Base-by-base conservation (phyloP, 2,797 vertebrate genomes). In the Threskiornis aethiopicus region DNA sequence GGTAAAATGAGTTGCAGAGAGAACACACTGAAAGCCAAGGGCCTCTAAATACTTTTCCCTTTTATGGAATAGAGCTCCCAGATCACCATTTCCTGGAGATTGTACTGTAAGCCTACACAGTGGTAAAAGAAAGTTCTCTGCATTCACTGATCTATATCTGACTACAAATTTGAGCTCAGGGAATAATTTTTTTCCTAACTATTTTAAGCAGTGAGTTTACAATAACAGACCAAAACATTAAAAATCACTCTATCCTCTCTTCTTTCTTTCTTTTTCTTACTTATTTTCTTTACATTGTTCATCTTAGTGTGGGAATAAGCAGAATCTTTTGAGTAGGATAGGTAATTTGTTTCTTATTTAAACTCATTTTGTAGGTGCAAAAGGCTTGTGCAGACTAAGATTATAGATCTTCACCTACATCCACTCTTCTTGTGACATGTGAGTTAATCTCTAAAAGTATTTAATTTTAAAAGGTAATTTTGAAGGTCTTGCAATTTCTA, bases 11-110 rank as follows among this genome's bases (percentile, higher is more conserved):
- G 91, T 96, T 96, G 89, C 91, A 96, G 95, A 96, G 93, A 61
- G 93, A 97, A 69, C 47, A 10, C 51, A 58, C 87, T 87, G 66
- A 95, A 97, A 96, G 95, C 95, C 96, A 97, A 98, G 92, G 90
- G 79, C 97, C 86, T 97, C 97, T 91, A 94, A 98, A 98, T 98
- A 98, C 84, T 98, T 98, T 98, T 97, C 96, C 98, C 98, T 98
- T 99, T 98, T 98, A 98, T 97, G 98, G 98, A 95, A 94, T 85
- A 78, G 89, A 93, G 96, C 96, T 98, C 96, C 89, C 95, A 96
- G 97, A 97, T 96, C 94, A 79, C 95, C 78, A 97, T 96, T 98
- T 98, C 98, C 98, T 98, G 97, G 90, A 97, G 97, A 86, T 89
- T 97, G 93, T 95, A 94, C 89, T 97, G 90, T 97, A 97, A 97